Conservation (phyloP, 2,113 vertebrate genomes). For the Phylloscopus trochilus region DNA sequence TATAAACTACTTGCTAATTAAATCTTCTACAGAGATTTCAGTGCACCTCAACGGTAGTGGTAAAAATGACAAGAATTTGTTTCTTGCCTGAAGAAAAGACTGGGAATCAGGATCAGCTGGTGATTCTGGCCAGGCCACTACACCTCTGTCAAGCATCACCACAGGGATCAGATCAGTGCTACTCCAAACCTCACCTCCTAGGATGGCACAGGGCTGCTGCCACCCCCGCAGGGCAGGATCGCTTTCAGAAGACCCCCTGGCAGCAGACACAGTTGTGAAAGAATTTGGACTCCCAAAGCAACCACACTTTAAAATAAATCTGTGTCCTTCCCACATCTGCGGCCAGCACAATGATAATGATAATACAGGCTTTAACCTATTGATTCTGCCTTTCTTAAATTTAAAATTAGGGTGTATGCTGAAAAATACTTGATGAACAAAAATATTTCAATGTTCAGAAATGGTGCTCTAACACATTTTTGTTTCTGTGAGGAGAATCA, state of each 20-base stretch:
- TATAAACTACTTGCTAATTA: neutral
- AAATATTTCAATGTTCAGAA: neutral
- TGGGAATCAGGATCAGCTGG: neutral
- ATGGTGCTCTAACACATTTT: neutral
- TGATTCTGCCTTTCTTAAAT: neutral
- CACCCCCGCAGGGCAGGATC: rapidly evolving
- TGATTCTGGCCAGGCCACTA: neutral
- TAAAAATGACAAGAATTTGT: neutral
- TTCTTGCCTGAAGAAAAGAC: neutral
- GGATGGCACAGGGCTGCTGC: neutral
- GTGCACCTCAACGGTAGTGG: neutral
- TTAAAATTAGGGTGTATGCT: neutral
- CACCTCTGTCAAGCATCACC: neutral
- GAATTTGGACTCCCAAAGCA: neutral
- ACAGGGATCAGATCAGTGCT: neutral
- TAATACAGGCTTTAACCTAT: neutral
- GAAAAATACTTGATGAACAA: neutral
- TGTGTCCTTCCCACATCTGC: neutral
- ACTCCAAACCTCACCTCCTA: neutral
- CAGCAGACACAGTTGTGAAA: neutral
- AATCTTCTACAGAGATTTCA: neutral
- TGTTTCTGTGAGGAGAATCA: constrained; percentile 3
- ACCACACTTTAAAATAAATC: neutral
- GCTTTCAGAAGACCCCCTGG: neutral
- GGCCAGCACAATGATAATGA: neutral